Percentiles rank a stretch among this genome's conserved stretches.
phyloP scores from a whole-genome alignment of 2,797 vertebrate genomes.

The Mormyrops attenuatus region DNA sequence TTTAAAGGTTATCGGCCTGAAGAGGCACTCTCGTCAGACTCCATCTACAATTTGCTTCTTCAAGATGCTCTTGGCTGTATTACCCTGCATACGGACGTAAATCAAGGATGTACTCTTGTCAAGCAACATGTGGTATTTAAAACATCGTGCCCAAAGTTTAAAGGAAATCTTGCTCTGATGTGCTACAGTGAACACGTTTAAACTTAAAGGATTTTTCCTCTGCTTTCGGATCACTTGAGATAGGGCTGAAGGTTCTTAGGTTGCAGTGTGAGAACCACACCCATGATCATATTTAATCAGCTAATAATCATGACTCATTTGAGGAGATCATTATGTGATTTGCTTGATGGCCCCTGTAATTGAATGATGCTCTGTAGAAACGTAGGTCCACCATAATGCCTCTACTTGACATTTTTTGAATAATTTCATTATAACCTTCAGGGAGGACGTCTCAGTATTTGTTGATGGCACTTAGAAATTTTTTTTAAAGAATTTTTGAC shows the following conservation, averaged over 20 bases:
- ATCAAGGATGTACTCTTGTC: neutral
- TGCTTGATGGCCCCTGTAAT: neutral
- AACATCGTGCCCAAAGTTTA: neutral
- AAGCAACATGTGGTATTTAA: neutral
- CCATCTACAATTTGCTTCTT: neutral
- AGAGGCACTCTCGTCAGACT: neutral
- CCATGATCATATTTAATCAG: neutral
- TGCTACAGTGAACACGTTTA: neutral
- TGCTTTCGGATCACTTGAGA: neutral
- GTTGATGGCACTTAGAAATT: neutral
- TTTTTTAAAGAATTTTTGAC: neutral
- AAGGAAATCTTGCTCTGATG: neutral
- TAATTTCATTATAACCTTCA: neutral
- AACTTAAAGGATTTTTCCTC: neutral
- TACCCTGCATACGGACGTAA: neutral
- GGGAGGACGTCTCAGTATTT: neutral
- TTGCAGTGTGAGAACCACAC: neutral
- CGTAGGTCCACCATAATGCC: neutral
- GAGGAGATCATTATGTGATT: neutral
- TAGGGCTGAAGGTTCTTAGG: neutral
- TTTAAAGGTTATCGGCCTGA: slow-evolving; percentile 18
- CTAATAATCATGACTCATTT: neutral
- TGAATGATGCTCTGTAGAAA: neutral
- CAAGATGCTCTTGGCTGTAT: neutral
- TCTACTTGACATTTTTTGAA: neutral